Conservation (phyloP, 1,140 invertebrate genomes). For the Triops cancriformis region DNA sequence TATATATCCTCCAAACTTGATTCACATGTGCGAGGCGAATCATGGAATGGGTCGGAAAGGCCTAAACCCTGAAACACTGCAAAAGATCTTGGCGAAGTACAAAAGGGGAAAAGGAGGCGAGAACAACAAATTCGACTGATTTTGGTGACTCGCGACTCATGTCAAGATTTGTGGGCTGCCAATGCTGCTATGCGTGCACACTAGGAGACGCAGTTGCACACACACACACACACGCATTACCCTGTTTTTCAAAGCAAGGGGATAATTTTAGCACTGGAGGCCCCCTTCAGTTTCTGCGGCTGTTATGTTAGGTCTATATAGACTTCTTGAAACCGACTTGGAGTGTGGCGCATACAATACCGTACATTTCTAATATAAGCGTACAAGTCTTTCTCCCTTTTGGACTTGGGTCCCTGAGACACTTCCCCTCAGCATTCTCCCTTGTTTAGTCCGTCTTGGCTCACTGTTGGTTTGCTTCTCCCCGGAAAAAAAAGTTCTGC, state of each 20-base stretch:
- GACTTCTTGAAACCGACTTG: not conserved
- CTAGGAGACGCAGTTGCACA: no score
- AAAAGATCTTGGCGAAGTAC: not conserved
- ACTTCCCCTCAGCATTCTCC: not conserved
- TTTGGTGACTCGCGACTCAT: not conserved
- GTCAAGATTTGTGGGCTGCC: no score
- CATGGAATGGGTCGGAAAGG: not conserved
- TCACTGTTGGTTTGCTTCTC: not conserved
- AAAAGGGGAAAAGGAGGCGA: not conserved
- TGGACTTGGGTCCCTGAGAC: not conserved
- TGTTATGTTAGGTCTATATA: not conserved
- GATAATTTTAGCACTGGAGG: not conserved
- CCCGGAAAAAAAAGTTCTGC: not conserved
- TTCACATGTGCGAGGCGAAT: not conserved
- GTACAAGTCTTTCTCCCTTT: conserved; percentile 3
- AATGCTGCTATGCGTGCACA: no score
- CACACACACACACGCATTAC: not conserved
- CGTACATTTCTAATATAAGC: not conserved
- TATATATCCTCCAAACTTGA: not conserved
- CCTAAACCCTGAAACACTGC: not conserved
- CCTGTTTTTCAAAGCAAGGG: not conserved
- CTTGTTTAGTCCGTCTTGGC: conserved; percentile 3
- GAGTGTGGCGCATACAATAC: not conserved
- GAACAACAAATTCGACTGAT: not conserved
- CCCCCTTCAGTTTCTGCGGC: not conserved